phyloP scores from a whole-genome alignment of 2,888 invertebrate species.

The Acanthosepion esculentum region DNA sequence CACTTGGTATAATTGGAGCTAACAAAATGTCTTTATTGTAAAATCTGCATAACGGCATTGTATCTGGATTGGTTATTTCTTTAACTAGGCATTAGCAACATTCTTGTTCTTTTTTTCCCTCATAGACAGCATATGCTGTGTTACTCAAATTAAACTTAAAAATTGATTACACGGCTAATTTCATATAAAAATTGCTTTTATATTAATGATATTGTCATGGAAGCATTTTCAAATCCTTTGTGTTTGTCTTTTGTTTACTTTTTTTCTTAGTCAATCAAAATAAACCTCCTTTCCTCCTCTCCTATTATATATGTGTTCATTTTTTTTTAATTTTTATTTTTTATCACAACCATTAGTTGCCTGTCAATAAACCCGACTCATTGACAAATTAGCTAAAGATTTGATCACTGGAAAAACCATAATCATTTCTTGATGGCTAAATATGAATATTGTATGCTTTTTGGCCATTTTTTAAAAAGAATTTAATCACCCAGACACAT shows the following conservation, averaged over 20 bases:
- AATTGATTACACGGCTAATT: not conserved
- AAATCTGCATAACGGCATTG: not conserved
- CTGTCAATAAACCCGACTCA: not conserved
- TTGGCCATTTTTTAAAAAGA: not conserved
- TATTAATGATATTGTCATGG: not conserved
- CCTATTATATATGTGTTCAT: not conserved
- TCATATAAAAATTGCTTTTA: not conserved
- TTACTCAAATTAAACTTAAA: not conserved
- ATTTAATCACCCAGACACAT: not conserved
- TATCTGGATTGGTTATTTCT: not conserved
- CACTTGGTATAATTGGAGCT: too few species aligned
- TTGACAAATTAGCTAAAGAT: not conserved
- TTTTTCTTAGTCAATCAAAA: not conserved
- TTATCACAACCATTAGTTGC: not conserved
- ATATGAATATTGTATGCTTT: not conserved
- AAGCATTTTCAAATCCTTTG: not conserved
- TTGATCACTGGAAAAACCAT: not conserved
- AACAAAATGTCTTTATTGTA: not conserved
- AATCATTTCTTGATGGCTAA: not conserved
- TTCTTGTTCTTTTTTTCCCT: not conserved
- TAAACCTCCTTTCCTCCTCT: not conserved
- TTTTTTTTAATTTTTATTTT: not conserved
- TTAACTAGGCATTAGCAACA: not conserved
- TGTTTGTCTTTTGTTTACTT: not conserved
- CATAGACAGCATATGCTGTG: not conserved